These are phyloP conservation scores for Stigmatopora nigra DNA, from an alignment of 2,113 vertebrate genomes.

Conservation along the genomic window DNA sequence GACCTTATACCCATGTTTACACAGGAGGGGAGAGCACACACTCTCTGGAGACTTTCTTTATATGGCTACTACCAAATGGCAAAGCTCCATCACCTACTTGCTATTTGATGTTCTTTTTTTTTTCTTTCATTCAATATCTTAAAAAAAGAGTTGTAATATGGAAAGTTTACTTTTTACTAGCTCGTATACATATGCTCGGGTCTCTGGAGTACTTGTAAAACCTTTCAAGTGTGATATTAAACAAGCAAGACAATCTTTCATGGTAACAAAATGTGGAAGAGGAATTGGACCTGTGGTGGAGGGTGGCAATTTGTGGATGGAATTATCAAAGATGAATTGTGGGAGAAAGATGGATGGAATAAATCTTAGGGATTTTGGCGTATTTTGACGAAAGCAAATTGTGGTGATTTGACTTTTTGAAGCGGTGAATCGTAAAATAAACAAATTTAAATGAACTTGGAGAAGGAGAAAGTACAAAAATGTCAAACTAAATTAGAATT, in stretches of 20 bases:
- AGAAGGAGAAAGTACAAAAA: no score
- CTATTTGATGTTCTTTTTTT: background rate
- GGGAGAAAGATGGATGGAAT: no score
- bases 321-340: no score
- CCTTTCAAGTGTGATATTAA: background rate
- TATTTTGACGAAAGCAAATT: no score
- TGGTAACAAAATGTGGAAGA: background rate
- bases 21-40: background rate
- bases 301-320: no score
- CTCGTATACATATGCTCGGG: background rate
- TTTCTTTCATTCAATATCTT: background rate
- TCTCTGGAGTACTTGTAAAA: background rate
- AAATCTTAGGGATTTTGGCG: no score
- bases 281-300: no score
- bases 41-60: background rate
- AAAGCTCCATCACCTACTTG: background rate
- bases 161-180: background rate
- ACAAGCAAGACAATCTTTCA: background rate
- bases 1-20: constrained; percentile 38
- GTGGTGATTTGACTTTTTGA: no score
- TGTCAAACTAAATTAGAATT: no score
- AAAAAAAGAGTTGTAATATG: background rate
- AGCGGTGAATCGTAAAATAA: no score
- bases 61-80: background rate
- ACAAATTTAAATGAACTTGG: no score